Conservation (phyloP, 2,113 vertebrate genomes). For the Caloenas nicobarica region DNA sequence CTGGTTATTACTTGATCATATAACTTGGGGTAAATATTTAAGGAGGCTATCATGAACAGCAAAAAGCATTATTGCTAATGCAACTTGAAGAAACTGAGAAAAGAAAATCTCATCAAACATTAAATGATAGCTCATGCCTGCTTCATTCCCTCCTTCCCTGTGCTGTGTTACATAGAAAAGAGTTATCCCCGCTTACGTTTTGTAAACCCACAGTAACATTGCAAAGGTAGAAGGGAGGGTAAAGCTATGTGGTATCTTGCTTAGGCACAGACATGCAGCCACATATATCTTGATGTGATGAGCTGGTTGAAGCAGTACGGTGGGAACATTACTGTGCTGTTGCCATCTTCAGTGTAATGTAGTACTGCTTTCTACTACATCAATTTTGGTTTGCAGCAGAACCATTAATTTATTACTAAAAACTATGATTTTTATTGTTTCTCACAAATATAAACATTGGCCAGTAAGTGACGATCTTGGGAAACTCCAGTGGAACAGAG, state of each 20-base stretch:
- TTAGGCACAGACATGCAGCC: not conserved
- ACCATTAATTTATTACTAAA: not conserved
- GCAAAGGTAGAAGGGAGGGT: too few relatives aligned
- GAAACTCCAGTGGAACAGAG: not conserved
- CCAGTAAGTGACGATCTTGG: not conserved
- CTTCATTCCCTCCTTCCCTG: not conserved
- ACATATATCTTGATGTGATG: not conserved
- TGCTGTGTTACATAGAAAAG: not conserved
- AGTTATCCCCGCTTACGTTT: rapidly evolving
- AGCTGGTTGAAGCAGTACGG: not conserved
- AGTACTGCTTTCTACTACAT: not conserved
- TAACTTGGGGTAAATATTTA: not conserved
- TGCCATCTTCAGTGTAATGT: not conserved
- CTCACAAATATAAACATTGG: not conserved
- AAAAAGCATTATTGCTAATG: not conserved
- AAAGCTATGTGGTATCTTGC: not conserved
- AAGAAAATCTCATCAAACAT: not conserved
- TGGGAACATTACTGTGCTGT: not conserved
- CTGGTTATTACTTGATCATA: not conserved
- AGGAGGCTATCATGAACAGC: not conserved
- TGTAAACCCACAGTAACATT: not conserved
- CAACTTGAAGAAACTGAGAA: not conserved
- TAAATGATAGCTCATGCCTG: rapidly evolving
- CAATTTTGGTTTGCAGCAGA: not conserved
- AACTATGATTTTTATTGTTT: not conserved